These are phyloP conservation scores for Parazoanthus swiftii DNA, from an alignment of 92 coral and sea anemone genomes.

Conservation along the genomic window DNA sequence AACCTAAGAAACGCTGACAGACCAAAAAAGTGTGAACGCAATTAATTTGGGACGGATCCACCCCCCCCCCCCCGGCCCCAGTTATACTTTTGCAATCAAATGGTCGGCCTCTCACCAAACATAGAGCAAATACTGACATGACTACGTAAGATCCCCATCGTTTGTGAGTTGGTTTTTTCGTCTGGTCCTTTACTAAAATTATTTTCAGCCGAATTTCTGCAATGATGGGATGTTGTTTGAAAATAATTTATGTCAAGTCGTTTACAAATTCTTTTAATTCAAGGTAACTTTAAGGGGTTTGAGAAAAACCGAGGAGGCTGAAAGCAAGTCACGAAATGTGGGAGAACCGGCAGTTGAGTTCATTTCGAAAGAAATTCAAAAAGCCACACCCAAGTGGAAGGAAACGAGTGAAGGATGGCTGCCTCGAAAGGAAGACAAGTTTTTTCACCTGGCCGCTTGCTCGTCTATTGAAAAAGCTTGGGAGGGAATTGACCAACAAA, in stretches of 20 bases:
- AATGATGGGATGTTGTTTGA: background rate
- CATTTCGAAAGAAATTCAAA: too few relatives aligned
- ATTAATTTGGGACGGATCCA: too few relatives aligned
- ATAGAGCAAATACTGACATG: too few relatives aligned
- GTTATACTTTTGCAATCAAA: background rate
- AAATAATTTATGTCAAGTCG: background rate
- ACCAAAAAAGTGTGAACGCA: too few relatives aligned
- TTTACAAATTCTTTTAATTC: background rate
- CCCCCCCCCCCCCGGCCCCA: too few relatives aligned
- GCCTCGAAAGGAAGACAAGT: background rate
- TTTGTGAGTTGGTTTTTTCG: background rate
- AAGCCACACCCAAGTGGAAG: background rate
- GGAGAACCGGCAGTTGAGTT: background rate
- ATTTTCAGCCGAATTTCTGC: background rate
- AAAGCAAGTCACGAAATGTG: background rate
- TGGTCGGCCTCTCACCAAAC: too few relatives aligned
- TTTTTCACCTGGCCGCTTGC: constrained; percentile 35
- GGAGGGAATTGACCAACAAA: constrained; percentile 1
- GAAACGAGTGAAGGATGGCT: constrained; percentile 15
- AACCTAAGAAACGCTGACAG: too few relatives aligned
- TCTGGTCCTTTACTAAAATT: too few relatives aligned
- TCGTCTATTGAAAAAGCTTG: constrained; percentile 16
- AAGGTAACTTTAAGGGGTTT: constrained; percentile 14
- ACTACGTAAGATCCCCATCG: too few relatives aligned
- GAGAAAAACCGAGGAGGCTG: background rate